Evolutionary conservation across 1,140 invertebrate species (phyloP), one percentile per base, ranked within the genome.

Genomic region (Anastrepha ludens): DNA sequence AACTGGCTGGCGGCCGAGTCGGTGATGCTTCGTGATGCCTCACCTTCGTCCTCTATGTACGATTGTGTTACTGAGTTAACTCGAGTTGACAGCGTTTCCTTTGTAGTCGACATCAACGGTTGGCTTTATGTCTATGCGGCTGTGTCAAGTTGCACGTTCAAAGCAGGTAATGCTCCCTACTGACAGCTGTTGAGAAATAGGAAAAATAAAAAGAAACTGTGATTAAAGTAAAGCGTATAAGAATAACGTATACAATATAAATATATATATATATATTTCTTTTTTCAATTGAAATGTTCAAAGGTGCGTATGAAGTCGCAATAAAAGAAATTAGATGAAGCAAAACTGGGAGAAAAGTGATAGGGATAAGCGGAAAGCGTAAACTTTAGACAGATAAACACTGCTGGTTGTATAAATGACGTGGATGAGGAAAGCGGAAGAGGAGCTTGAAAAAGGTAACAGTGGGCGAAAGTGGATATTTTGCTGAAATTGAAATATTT

Each of bases 1-100:
- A 81, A 39, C 85, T 87, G n/a, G 20, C 58, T 62, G 70, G 86
- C 85, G 62, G 81, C 41, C 86, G 29, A 89, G 78, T 89, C 85
- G 65, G 50, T 55, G 50, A 8, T 55, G 11, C 0, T 6, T 55
- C 50, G 50, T 11, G 50, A 55, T 55, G 50, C 6, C 58, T 88
- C 67, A 85, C 50, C 74, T 20, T 55, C 13, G 20, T 8, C 47
- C 17, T 29, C n/a, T 78, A n/a, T 47, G 44, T 50, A 7, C 44
- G 8, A 20, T 39, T 67, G 29, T 39, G 17, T 0, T 15, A 9
- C 64, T 4, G 64, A 67, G 6, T 67, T 67, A 29, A 20, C 3
- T 67, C 29, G 7, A 67, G 64, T 29, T 20, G 20, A 20, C 64
- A 29, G 29, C 20, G 8, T 67, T 67, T 67, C 13, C n/a, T 62